Evolutionary conservation across 2,888 invertebrate genomes (phyloP).

Genomic region (Sipha maydis): DNA sequence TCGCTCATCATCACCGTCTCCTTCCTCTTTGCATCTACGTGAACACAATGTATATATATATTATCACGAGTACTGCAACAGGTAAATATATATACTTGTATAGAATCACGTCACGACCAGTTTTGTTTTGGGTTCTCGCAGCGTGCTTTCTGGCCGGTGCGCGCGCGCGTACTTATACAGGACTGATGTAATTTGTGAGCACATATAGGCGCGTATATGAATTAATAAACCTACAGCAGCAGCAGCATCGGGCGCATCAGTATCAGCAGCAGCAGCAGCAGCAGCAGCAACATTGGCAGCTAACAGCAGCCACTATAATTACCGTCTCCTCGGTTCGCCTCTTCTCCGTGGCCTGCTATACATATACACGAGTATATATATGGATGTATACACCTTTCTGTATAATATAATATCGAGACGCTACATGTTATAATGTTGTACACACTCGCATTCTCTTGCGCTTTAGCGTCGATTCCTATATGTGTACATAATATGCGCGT

Average conservation of each 20-base stretch:
- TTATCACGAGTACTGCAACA: neutral
- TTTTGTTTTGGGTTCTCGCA: slow-evolving; percentile 11
- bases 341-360: neutral
- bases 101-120: slow-evolving; percentile 17
- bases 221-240: slow-evolving; percentile 51
- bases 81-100: too few relatives aligned
- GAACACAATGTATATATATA: neutral
- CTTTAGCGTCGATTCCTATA: neutral
- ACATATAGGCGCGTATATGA: slow-evolving; percentile 17
- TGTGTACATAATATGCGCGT: neutral
- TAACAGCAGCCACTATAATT: slow-evolving; percentile 58
- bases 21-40: neutral
- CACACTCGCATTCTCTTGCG: neutral
- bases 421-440: neutral
- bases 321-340: slow-evolving; percentile 40
- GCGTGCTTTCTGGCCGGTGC: neutral
- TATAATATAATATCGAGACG: neutral
- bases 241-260: neutral
- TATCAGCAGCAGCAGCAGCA: too few relatives aligned
- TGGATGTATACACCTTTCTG: neutral
- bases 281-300: neutral
- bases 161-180: neutral
- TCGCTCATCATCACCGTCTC: slow-evolving; percentile 20
- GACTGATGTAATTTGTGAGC: slow-evolving; percentile 57
- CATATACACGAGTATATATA: neutral